Conservation (phyloP, 2,888 invertebrate species). For the Leptinotarsa haldemani region DNA sequence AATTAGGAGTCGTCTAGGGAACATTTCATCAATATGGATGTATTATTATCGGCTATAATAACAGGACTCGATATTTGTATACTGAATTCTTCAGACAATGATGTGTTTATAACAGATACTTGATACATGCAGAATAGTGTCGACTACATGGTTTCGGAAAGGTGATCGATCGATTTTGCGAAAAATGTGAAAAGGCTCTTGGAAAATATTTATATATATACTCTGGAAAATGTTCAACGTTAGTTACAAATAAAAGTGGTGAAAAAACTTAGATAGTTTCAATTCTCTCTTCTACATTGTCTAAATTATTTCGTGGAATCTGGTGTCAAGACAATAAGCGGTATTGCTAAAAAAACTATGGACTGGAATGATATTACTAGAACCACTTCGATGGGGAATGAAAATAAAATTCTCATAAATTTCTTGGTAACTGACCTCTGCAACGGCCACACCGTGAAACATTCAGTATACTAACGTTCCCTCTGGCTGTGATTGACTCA, state of each 20-base stretch:
- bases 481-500: conserved; percentile 13
- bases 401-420: neutral
- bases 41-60: conserved; percentile 36
- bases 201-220: no score
- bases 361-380: neutral
- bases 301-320: no score
- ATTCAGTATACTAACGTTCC: neutral
- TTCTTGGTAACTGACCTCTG: neutral
- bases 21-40: conserved; percentile 36
- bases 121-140: conserved; percentile 17
- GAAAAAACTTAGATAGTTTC: no score
- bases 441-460: neutral
- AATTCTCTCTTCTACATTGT: no score
- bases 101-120: conserved; percentile 27
- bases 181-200: neutral
- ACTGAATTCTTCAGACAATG: conserved; percentile 24
- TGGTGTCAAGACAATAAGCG: no score
- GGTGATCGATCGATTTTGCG: neutral
- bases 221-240: no score
- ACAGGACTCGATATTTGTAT: conserved; percentile 30
- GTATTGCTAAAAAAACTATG: neutral
- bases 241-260: no score
- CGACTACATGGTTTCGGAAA: conserved; percentile 2
- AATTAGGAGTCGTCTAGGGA: conserved; percentile 34
- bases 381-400: no score